Percentiles rank a stretch among this genome's conserved stretches.
Evolutionary conservation across 1,140 invertebrate species (phyloP).

Genomic region (Bradynema listronoti): DNA sequence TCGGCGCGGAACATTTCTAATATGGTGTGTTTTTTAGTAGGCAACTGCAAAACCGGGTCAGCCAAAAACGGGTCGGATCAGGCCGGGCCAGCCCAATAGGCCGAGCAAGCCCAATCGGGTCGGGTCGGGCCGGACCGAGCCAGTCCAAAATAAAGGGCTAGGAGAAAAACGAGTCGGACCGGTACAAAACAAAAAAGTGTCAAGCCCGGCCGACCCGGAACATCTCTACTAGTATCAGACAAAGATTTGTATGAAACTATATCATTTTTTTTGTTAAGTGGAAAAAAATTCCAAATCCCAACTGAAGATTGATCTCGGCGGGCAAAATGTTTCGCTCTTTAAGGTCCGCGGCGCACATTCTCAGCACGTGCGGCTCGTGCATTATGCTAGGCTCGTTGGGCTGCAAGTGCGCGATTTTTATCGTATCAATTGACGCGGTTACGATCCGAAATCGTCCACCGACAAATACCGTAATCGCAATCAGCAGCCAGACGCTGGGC

Average conservation of each 20-base stretch:
- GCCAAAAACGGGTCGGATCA: background rate
- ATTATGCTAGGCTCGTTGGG: conserved; percentile 54
- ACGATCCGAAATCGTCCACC: background rate
- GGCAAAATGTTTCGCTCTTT: conserved; percentile 52
- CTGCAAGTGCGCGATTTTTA: conserved; percentile 53
- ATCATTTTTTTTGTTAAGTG: background rate
- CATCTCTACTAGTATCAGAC: background rate
- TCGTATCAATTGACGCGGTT: conserved; percentile 15
- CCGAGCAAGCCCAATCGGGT: background rate
- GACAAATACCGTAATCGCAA: background rate
- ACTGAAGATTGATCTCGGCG: conserved; percentile 47
- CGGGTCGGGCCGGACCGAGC: background rate
- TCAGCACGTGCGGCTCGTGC: conserved; percentile 55
- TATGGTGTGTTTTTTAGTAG: background rate
- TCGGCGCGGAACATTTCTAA: background rate
- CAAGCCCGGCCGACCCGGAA: too few species aligned
- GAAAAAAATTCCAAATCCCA: conserved; percentile 1
- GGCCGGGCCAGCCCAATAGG: background rate
- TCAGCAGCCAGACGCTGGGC: too few species aligned
- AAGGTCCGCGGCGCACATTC: conserved; percentile 49
- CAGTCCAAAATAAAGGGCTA: background rate
- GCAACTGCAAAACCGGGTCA: too few species aligned
- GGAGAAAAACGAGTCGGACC: background rate
- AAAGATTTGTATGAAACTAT: conserved; percentile 1
- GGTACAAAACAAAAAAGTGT: background rate